These are phyloP conservation scores for human (Homo sapiens) DNA, from an alignment of 2,113 vertebrate species.

Conservation along the genomic window GRCh38 chr17:45250001-45250500, in stretches of 20 bases:
- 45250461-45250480: slow-evolving; percentile 43
- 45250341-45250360: not conserved
- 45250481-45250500: not conserved
- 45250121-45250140: not conserved
- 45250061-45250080: not conserved
- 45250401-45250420: not conserved
- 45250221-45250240: not conserved
- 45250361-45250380: not conserved
- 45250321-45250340: not conserved
- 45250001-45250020: not conserved
- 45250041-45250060: not conserved
- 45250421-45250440: not conserved
- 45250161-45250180: not conserved
- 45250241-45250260: not conserved
- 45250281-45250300: fast-evolving
- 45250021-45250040: not conserved
- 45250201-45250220: not conserved
- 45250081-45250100: not conserved
- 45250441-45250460: not conserved
- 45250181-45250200: not conserved
- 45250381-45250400: not conserved
- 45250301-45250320: not conserved
- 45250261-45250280: not conserved
- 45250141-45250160: not conserved
- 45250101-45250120: not conserved